Base-by-base conservation (phyloP, 2,888 invertebrate species). In the Caenorhabditis sp. region DNA sequence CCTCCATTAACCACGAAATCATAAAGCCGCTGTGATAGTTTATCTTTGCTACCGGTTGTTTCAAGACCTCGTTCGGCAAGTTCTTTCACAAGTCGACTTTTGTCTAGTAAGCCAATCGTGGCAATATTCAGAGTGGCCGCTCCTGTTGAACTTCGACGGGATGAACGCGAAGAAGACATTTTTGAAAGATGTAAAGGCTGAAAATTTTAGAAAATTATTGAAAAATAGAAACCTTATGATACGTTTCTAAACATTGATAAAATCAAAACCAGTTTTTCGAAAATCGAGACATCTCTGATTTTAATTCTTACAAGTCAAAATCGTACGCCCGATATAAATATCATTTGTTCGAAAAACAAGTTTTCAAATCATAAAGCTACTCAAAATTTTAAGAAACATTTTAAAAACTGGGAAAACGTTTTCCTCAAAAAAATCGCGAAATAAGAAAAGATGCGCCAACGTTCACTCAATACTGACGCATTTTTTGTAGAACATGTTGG, bases 21-120 rank as follows among this genome's bases (percentile, higher is more conserved):
- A 17, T 67, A 49, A 26, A 79, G 67, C 6, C 79, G 31, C 23
- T 78, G 73, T 6, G 74, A 68, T 8, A 79, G 62, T 24, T 58
- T 67, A 1, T 65, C 21, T 53, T 78, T 76, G 2, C 17, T 57
- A 2, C 79, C 79, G 31, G 17, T 63, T 8, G 71, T 63, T 19
- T 73, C 63, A 10, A 79, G 62, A 8, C 67, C 66, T 31, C 79
- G 71, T 0, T 69, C 62, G 49, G 72, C 51, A n/a, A 79, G 62
- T 49, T 79, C 79, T 31, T 57, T 61, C 31, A 64, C 55, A 14
- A 73, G 36, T 37, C 68, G 43, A 14, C n/a, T 24, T 14, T 50
- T 27, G 19, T 62, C 66, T 17, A 73, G 58, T 8, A 81, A 57
- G 19, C 69, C 76, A 21, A 81, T 81, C 58, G 67, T 70, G 14